These are phyloP conservation scores for Leptarthrus brevirostris DNA, from an alignment of 2,888 invertebrate species.

Conservation along the genomic window DNA sequence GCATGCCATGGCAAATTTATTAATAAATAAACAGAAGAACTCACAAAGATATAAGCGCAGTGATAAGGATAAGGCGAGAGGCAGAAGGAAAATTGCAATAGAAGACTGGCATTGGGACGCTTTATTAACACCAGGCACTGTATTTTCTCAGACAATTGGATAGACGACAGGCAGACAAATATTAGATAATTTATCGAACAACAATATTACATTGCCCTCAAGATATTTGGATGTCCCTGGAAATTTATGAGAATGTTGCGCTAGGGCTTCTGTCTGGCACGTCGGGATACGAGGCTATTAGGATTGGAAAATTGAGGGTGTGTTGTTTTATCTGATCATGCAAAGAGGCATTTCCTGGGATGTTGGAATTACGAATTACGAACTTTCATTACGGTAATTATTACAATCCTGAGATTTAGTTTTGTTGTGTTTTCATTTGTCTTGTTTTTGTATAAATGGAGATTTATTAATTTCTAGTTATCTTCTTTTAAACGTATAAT, in stretches of 20 bases:
- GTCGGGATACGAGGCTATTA: neutral
- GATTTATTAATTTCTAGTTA: no score
- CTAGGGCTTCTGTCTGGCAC: neutral
- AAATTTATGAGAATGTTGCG: constrained; percentile 16
- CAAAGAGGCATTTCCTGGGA: no score
- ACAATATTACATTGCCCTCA: neutral
- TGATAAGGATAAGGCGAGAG: constrained; percentile 14
- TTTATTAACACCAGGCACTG: constrained; percentile 21
- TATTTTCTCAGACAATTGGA: constrained; percentile 9
- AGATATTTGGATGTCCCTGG: constrained; percentile 10
- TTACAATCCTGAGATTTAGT: no score
- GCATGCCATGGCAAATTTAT: constrained; percentile 22
- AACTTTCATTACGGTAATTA: no score
- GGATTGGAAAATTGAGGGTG: no score
- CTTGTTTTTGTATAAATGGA: no score
- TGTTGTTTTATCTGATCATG: no score
- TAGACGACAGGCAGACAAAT: constrained; percentile 33
- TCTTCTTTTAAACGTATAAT: no score
- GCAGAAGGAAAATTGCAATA: neutral
- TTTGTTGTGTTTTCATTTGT: no score
- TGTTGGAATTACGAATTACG: no score
- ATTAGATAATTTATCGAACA: constrained; percentile 29
- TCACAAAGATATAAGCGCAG: constrained; percentile 24
- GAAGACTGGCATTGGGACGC: neutral
- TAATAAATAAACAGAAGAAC: constrained; percentile 47